Evolutionary conservation across 2,888 invertebrate genomes (phyloP), one percentile per base, ranked within the genome.

Genomic region (Leucoma salicis): DNA sequence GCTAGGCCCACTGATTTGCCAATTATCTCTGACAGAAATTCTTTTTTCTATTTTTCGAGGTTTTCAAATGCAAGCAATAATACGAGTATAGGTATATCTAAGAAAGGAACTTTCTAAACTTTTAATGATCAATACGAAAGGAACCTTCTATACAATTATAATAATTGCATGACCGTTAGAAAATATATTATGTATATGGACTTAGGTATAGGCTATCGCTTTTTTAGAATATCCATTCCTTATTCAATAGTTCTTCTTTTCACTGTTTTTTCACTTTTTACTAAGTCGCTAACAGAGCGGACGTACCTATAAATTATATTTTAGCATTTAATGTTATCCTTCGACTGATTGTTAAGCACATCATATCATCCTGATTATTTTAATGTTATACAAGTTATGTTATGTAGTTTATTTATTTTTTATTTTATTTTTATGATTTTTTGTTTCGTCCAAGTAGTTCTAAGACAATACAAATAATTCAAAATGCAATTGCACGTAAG

Each of bases 141-240:
- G 53, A 71, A 79, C 77, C 80, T 80, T 80, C 80, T 72, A 78
- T 81, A 82, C 77, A 81, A 82, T 82, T n/a, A n/a, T n/a, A n/a
- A n/a, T 83, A 80, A 82, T 80, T 84, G 87, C 87, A 86, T 75
- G 78, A 75, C 63, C 56, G 60, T 67, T 57, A n/a, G n/a, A n/a
- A n/a, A n/a, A n/a, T n/a, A n/a, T n/a, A n/a, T 64, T 61, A 62
- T 63, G 49, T 64, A 62, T 62, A 62, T 53, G 59, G 61, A 61
- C 65, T 63, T 66, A 61, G 48, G 49, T 51, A 43, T 58, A 67
- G 64, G 59, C 63, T 67, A 63, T 52, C 64, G 70, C 70, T 68
- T 70, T 63, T 58, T 68, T 62, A 62, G 61, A 57, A 54, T 76
- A 71, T 82, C 78, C 82, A 85, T 86, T 86, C 82, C 82, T 83